These are phyloP conservation scores for Notarius lentiginosus DNA, from an alignment of 2,113 vertebrate species.

Conservation along the genomic window DNA sequence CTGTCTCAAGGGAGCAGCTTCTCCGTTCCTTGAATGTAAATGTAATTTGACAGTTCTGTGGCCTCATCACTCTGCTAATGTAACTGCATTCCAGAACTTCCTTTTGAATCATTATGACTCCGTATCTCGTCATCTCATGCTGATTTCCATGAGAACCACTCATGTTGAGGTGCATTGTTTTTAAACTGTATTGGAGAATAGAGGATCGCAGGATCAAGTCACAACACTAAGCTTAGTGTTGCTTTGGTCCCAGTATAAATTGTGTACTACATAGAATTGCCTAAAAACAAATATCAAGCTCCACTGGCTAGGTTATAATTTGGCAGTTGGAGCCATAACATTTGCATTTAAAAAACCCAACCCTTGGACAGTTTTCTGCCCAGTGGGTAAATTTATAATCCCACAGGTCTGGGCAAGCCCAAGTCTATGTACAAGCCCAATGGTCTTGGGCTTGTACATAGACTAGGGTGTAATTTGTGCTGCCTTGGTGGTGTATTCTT, in stretches of 20 bases:
- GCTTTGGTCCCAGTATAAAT: background rate
- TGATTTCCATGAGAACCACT: background rate
- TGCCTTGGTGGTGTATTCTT: background rate
- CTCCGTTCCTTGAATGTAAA: conserved; percentile 17
- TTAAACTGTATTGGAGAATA: background rate
- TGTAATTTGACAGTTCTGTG: background rate
- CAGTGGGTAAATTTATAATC: background rate
- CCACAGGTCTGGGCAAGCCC: background rate
- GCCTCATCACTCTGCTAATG: background rate
- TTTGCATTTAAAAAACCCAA: background rate
- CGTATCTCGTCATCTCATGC: background rate
- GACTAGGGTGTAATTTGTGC: background rate
- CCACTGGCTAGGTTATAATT: background rate
- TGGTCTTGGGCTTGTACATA: background rate
- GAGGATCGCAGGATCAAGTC: background rate
- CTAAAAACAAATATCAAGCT: background rate
- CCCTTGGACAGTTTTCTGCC: background rate
- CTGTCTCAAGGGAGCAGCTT: conserved; percentile 25
- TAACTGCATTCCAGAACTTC: background rate
- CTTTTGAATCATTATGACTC: too few relatives aligned
- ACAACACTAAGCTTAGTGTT: background rate
- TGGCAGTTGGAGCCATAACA: background rate
- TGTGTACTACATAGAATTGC: background rate
- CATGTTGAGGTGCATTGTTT: background rate
- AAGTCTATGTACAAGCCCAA: background rate